phyloP scores from a whole-genome alignment of 2,888 invertebrate species.

The Hypercompe scribonia region DNA sequence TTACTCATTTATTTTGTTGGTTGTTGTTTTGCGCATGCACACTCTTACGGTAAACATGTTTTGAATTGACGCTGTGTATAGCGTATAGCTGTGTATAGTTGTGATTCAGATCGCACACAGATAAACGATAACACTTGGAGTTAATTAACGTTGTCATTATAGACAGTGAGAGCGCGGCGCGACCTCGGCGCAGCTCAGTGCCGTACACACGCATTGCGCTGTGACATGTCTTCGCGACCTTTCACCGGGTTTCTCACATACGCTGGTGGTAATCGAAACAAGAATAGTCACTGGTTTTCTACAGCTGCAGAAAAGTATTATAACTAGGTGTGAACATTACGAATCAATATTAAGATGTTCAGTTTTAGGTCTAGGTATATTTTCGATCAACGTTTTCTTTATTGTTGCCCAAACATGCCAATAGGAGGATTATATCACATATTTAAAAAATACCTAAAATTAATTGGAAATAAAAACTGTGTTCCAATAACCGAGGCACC shows the following conservation, averaged over 20 bases:
- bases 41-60: slow-evolving; percentile 36
- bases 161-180: not conserved
- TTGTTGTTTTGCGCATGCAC: slow-evolving; percentile 7
- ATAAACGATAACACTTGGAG: slow-evolving; percentile 9
- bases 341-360: not conserved
- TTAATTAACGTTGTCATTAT: not conserved
- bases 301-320: not conserved
- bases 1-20: not conserved
- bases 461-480: not conserved
- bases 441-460: not conserved
- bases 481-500: not conserved
- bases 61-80: slow-evolving; percentile 28
- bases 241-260: not conserved
- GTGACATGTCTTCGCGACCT: not conserved
- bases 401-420: not conserved
- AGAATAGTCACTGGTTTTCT: not conserved
- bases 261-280: not conserved
- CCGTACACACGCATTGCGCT: not conserved
- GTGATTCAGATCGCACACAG: slow-evolving; percentile 24
- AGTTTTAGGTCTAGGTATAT: not conserved
- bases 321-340: not conserved
- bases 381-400: no score
- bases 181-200: not conserved
- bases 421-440: not conserved
- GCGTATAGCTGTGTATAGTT: no score